Evolutionary conservation across 2,797 vertebrate species (phyloP).

Genomic region (Poliocrania exsul): DNA sequence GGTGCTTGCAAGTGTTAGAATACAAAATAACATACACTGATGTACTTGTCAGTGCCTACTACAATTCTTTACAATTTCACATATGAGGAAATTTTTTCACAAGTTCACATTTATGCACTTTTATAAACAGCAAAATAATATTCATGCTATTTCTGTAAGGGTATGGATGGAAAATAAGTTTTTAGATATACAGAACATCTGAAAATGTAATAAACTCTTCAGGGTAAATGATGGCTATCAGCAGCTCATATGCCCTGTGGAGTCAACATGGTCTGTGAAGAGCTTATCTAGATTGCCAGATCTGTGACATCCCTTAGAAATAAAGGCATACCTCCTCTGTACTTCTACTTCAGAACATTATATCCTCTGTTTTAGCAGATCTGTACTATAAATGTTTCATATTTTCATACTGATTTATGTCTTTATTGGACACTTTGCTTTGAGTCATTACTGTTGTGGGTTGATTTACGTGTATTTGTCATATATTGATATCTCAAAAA

Average conservation of each 20-base stretch:
- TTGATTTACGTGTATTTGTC: background rate
- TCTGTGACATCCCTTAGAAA: slow-evolving; percentile 30
- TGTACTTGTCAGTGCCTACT: background rate
- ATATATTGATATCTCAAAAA: background rate
- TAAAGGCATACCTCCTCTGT: background rate
- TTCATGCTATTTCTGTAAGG: background rate
- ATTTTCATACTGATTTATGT: background rate
- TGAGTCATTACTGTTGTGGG: background rate
- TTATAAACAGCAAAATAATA: slow-evolving; percentile 18
- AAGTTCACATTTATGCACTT: background rate
- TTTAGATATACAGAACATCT: slow-evolving; percentile 3
- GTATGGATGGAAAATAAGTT: slow-evolving; percentile 17
- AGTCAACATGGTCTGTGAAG: slow-evolving; percentile 42
- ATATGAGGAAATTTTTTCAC: background rate
- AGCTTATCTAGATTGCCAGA: slow-evolving; percentile 44
- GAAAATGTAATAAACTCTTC: slow-evolving; percentile 3
- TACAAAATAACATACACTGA: background rate
- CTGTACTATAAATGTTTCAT: background rate
- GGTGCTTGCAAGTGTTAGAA: background rate
- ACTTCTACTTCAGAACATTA: background rate
- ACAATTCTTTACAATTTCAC: background rate
- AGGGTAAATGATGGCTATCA: slow-evolving; percentile 17
- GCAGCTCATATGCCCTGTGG: background rate
- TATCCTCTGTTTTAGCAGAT: background rate
- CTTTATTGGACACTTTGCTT: background rate